Evolutionary conservation across 2,888 invertebrate species (phyloP), one percentile per base, ranked within the genome.

Genomic region (Hermodice carunculata): DNA sequence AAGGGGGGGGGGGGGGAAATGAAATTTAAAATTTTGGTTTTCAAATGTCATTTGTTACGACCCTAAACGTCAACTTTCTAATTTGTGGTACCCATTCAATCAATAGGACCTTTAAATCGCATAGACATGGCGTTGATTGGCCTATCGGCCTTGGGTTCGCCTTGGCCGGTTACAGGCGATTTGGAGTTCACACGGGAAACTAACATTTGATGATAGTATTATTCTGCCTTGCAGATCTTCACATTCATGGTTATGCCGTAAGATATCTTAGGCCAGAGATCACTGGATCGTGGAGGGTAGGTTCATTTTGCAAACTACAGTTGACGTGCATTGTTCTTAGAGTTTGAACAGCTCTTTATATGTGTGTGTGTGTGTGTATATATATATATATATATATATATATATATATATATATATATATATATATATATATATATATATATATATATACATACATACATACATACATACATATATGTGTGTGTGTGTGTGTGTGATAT

Each of bases 241-340:
- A 79, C 57, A 83, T 81, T 62, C 71, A 71, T 26, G 83, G 82
- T 17, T 84, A 83, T 61, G 76, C 80, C 43, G 81, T 83, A 17
- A 69, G 84, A 42, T 83, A 83, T 69, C 73, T 82, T 32, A 53
- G 72, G 26, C 72, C 72, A 5, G 72, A 71, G 40, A 42, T 63
- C 17, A 71, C 70, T n/a, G 32, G 58, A 17, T 67, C 67, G 17
- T 72, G 72, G 72, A 67, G 54, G 64, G 72, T 72, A 46, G 61
- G 59, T 59, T 17, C 22, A 28, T 19, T 11, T 57, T n/a, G n/a
- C n/a, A n/a, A n/a, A n/a, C n/a, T n/a, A n/a, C n/a, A n/a, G n/a
- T n/a, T n/a, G n/a, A n/a, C n/a, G n/a, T n/a, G n/a, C n/a, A n/a
- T n/a, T n/a, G n/a, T n/a, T 4, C 46, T 22, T 0, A 46, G 28